phyloP scores from a whole-genome alignment of 1,140 invertebrate species.

The Rhysida immarginata region DNA sequence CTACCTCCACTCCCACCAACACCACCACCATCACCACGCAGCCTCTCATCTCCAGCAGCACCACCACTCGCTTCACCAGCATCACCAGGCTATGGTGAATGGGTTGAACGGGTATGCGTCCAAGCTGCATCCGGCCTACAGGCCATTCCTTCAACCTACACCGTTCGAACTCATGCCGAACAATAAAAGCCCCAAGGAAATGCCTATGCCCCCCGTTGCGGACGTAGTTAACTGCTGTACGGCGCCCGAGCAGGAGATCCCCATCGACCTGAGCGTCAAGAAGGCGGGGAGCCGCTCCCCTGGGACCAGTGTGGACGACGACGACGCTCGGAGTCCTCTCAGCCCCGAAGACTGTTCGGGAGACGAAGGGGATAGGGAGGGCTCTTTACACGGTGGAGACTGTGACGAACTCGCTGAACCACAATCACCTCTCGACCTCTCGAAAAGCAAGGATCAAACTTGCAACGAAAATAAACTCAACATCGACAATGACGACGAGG shows the following conservation, averaged over 20 bases:
- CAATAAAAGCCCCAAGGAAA: neutral
- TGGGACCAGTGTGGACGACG: slow-evolving; percentile 8
- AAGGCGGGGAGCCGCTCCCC: slow-evolving; percentile 10
- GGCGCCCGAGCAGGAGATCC: slow-evolving; percentile 45
- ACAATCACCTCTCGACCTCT: neutral
- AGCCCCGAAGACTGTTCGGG: neutral
- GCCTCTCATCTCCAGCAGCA: too few relatives aligned
- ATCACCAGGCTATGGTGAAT: neutral
- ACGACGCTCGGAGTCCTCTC: too few relatives aligned
- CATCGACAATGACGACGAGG: too few relatives aligned
- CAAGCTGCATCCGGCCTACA: neutral
- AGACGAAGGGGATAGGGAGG: neutral
- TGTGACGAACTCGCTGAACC: neutral
- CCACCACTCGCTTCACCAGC: neutral
- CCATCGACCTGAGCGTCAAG: slow-evolving; percentile 48
- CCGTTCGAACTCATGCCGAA: neutral
- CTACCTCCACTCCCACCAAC: neutral
- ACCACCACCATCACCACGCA: too few relatives aligned
- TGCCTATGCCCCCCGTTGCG: neutral
- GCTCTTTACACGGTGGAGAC: neutral
- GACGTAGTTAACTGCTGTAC: slow-evolving; percentile 36
- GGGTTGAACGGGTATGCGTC: neutral
- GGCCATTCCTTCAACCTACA: neutral
- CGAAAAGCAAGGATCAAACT: too few relatives aligned
- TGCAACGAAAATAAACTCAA: too few relatives aligned